phyloP scores from a whole-genome alignment of 2,888 invertebrate genomes.

The Theodoxus fluviatilis region DNA sequence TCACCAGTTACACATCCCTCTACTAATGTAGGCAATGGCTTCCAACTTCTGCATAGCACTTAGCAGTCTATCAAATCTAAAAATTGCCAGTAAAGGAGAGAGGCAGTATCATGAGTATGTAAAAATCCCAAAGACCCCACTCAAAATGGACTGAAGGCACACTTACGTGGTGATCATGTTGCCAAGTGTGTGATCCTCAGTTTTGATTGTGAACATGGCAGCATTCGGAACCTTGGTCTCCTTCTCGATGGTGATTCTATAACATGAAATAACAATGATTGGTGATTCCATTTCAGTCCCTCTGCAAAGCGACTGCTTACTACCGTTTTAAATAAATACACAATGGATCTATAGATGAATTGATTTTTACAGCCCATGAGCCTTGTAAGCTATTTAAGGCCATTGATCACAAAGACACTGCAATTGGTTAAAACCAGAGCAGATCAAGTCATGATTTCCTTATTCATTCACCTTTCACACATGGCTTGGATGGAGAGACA shows the following conservation, averaged over 20 bases:
- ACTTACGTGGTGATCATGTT: constrained; percentile 97
- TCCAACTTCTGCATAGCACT: too few species aligned
- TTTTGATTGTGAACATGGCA: constrained; percentile 97
- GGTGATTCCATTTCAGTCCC: neutral
- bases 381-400: neutral
- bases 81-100: neutral
- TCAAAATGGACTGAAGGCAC: neutral
- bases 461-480: too few species aligned
- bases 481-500: too few species aligned
- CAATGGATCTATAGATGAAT: too few species aligned
- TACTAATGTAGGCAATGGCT: too few species aligned
- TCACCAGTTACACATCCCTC: too few species aligned
- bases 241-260: constrained; percentile 91
- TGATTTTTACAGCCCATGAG: too few species aligned
- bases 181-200: constrained; percentile 98
- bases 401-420: neutral
- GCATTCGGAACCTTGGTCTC: constrained; percentile 90
- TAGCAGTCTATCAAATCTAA: too few species aligned
- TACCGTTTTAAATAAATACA: too few species aligned
- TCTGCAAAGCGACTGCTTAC: too few species aligned
- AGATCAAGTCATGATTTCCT: too few species aligned
- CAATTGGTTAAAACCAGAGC: neutral
- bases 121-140: neutral
- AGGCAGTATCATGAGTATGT: neutral
- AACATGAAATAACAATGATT: constrained; percentile 29